Percentiles rank a stretch among this genome's conserved stretches.
These are phyloP conservation scores for Anhinga rufa DNA, from an alignment of 2,113 vertebrate species.

Conservation along the genomic window DNA sequence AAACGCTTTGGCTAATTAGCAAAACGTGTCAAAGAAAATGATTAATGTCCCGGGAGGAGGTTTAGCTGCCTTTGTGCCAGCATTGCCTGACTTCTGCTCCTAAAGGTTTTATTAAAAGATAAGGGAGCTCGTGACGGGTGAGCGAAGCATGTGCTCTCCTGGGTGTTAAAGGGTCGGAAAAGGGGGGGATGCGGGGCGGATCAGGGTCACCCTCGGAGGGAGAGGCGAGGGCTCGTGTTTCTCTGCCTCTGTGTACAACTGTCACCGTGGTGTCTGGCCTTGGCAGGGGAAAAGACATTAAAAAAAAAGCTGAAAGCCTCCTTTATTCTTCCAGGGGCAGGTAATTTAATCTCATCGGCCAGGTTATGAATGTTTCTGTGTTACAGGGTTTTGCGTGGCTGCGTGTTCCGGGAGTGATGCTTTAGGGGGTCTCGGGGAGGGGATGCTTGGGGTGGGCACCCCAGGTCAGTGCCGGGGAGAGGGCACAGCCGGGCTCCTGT, in stretches of 20 bases:
- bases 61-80: background rate
- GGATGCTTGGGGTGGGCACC: background rate
- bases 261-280: constrained; percentile 20
- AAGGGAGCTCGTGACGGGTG: background rate
- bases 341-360: constrained; percentile 15
- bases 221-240: background rate
- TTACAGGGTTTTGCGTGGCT: background rate
- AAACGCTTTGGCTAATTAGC: constrained; percentile 48
- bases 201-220: background rate
- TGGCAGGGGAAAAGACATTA: constrained; percentile 1
- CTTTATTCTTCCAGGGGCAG: constrained; percentile 45
- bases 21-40: constrained; percentile 38
- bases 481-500: background rate
- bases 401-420: accelerated
- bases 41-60: constrained; percentile 46
- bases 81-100: constrained; percentile 33
- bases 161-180: background rate
- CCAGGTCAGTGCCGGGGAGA: accelerated
- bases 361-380: background rate
- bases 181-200: background rate
- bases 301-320: constrained; percentile 14
- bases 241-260: background rate
- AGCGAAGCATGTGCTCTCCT: background rate
- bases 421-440: background rate
- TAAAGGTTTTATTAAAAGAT: constrained; percentile 47